Conservation (phyloP, 2,888 invertebrate genomes). For the Tetragonula carbonaria region DNA sequence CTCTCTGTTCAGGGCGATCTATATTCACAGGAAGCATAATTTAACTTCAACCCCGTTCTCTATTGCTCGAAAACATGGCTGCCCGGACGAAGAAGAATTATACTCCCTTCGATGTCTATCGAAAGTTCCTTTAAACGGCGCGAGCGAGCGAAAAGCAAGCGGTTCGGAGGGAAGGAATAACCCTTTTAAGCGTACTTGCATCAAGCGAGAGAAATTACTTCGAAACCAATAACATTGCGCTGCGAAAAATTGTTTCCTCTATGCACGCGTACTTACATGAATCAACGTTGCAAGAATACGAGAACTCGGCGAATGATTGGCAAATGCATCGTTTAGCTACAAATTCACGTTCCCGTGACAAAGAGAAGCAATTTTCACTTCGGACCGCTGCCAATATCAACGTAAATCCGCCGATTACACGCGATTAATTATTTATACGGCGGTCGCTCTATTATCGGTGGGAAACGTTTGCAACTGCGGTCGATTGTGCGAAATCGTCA, state of each 20-base stretch:
- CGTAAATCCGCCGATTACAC: constrained; percentile 60
- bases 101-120: background rate
- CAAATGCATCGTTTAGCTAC: constrained; percentile 38
- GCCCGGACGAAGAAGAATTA: constrained; percentile 1
- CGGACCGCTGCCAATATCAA: constrained; percentile 24
- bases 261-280: background rate
- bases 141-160: too few relatives aligned
- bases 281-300: constrained; percentile 17
- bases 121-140: background rate
- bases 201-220: background rate
- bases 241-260: background rate
- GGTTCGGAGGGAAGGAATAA: background rate
- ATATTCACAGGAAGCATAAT: constrained; percentile 37
- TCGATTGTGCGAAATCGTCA: constrained; percentile 31
- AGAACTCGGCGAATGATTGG: constrained; percentile 32
- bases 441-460: constrained; percentile 43
- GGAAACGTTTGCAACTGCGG: constrained; percentile 36
- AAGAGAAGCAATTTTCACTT: constrained; percentile 60
- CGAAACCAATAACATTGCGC: background rate
- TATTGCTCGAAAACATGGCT: constrained; percentile 26
- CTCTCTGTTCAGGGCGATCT: constrained; percentile 32
- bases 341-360: constrained; percentile 55
- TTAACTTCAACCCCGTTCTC: constrained; percentile 31
- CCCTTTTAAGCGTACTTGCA: background rate
- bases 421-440: constrained; percentile 65